phyloP scores from a whole-genome alignment of 2,797 vertebrate genomes.

The Sarcophilus harrisii region DNA sequence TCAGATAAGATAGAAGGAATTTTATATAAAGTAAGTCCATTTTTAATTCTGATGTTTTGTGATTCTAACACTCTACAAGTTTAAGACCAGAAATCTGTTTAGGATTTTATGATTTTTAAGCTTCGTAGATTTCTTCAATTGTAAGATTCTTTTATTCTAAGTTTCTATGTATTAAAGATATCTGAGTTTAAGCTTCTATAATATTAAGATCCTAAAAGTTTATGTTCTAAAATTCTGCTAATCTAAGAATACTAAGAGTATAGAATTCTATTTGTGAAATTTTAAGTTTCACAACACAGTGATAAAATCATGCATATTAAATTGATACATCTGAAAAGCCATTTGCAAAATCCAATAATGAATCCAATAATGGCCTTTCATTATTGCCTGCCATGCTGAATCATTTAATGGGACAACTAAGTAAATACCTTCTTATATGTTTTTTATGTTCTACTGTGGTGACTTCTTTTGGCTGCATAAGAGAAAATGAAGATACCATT shows the following conservation, averaged over 20 bases:
- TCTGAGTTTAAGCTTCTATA: not conserved
- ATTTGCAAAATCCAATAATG: slow-evolving; percentile 41
- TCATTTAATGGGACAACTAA: not conserved
- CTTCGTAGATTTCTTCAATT: not conserved
- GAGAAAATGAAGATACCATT: not conserved
- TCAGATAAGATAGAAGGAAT: not conserved
- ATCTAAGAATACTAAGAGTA: not conserved
- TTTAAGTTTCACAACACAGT: not conserved
- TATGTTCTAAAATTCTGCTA: not conserved
- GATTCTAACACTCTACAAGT: not conserved
- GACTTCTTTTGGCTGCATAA: not conserved
- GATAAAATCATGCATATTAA: slow-evolving; percentile 45
- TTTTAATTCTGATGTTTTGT: not conserved
- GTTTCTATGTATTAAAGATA: not conserved
- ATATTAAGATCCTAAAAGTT: not conserved
- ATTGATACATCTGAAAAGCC: slow-evolving; percentile 56
- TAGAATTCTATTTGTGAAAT: not conserved
- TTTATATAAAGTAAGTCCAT: not conserved
- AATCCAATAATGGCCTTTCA: not conserved
- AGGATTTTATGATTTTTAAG: not conserved
- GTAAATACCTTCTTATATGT: not conserved
- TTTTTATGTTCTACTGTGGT: not conserved
- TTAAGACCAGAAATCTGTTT: not conserved
- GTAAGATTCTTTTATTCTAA: not conserved
- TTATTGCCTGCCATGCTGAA: not conserved